Base-by-base conservation (phyloP, 2,888 invertebrate species). In the Polymixis flavicincta region DNA sequence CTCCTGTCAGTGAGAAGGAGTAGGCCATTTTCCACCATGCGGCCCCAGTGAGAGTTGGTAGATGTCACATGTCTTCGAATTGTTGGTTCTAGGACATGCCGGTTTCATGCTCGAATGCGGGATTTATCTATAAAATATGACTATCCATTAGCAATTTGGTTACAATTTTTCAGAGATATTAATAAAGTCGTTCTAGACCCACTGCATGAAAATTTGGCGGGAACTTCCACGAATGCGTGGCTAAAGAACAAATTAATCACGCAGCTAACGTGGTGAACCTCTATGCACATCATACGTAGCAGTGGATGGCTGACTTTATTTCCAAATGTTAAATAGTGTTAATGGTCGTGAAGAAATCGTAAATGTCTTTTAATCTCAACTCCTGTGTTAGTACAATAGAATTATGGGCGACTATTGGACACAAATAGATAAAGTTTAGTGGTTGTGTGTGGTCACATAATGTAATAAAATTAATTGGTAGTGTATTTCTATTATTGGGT, bases 301-400 rank as follows among this genome's bases (percentile, higher is more conserved):
- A 37, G 37, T 66, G 37, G n/a, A 57, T 2, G 11, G 1, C 37
- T 0, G 1, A 19, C 66, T 66, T 55, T 57, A 66, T 57, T 57
- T 19, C 61, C 61, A 64, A 68, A 60, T 57, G 59, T 83, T 81
- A 82, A 85, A 71, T 71, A 76, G 50, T 55, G 57, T 83, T 88
- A 60, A 83, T 75, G 50, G 59, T 54, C 55, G 59, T 32, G 57
- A 77, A 83, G 76, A 85, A 76, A 82, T 78, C 87, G 82, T 87
- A 79, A 88, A 88, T 61, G 67, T 83, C 75, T 72, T 76, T 63
- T 71, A 78, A 77, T 82, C 74, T 78, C 59, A 67, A 59, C 75
- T 86, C 32, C 73, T 77, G 74, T 72, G 60, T 75, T 67, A 60
- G 32, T n/a, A 61, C 60, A 60, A 57, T 48, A 72, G 32, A 74